Conservation (phyloP, 37 sponge, comb jelly and placozoan species). For the Mnemiopsis leidyi region DNA sequence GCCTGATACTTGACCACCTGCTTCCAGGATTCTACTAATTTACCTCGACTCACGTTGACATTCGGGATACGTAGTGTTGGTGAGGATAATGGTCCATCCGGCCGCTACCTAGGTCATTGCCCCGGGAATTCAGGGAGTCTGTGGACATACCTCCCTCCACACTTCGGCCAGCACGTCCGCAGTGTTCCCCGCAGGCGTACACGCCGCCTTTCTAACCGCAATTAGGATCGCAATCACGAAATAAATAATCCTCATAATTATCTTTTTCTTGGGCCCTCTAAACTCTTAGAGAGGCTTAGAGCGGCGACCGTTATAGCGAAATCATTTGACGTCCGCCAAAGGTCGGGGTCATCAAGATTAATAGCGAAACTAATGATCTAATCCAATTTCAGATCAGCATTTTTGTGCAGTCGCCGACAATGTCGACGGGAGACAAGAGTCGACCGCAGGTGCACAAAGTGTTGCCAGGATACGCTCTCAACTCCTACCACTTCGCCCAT, state of each 20-base stretch:
- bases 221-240: not conserved
- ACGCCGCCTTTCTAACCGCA: not conserved
- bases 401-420: conserved; percentile 2
- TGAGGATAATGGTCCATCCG: not conserved
- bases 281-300: not conserved
- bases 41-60: not conserved
- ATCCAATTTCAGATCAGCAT: conserved; percentile 4
- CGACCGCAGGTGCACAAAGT: conserved; percentile 34
- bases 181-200: not conserved
- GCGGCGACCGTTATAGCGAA: not conserved
- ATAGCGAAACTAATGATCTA: not conserved
- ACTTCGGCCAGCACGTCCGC: not conserved
- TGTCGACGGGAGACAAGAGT: conserved; percentile 9
- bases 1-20: not conserved
- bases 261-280: no score
- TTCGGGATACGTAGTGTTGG: not conserved
- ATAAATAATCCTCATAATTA: not conserved
- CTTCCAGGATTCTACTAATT: not conserved
- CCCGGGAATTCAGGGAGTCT: not conserved
- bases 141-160: not conserved
- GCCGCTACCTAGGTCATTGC: not conserved
- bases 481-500: not conserved
- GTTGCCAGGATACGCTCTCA: conserved; percentile 21
- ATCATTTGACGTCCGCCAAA: not conserved
- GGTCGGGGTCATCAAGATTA: not conserved